Conservation (phyloP, 2,888 invertebrate species). For the Vandiemenella viatica region DNA sequence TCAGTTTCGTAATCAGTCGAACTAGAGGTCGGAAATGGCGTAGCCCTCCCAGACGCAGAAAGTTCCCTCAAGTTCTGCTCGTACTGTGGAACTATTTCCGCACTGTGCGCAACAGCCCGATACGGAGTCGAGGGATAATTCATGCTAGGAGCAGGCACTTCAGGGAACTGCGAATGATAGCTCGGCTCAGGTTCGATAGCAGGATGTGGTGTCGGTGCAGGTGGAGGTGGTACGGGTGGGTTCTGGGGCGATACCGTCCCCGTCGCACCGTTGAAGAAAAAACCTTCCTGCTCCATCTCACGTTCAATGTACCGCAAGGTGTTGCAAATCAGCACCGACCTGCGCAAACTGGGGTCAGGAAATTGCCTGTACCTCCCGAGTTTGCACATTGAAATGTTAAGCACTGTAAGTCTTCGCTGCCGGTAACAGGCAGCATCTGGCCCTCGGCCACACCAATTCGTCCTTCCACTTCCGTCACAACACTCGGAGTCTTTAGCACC, state of each 20-base stretch:
- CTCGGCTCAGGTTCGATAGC: conserved; percentile 23
- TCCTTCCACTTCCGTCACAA: conserved; percentile 57
- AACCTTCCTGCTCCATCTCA: conserved; percentile 57
- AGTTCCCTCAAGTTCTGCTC: conserved; percentile 33
- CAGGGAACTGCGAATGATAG: conserved; percentile 23
- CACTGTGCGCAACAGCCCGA: conserved; percentile 3
- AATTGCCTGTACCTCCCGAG: conserved; percentile 74
- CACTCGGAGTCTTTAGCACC: conserved; percentile 32
- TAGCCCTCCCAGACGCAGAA: conserved; percentile 44
- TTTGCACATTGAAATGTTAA: conserved; percentile 85
- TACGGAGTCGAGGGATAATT: conserved; percentile 9
- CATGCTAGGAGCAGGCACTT: conserved; percentile 18
- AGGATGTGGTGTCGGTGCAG: conserved; percentile 30
- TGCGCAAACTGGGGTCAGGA: conserved; percentile 74
- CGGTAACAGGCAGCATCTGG: conserved; percentile 53
- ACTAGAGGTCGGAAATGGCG: conserved; percentile 45
- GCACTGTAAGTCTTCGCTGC: conserved; percentile 71
- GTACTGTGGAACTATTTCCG: conserved; percentile 20
- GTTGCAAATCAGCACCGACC: conserved; percentile 87
- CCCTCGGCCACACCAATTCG: conserved; percentile 57
- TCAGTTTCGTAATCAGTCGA: conserved; percentile 39
- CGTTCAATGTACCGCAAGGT: conserved; percentile 76
- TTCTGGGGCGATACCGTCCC: conserved; percentile 27
- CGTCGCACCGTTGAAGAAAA: conserved; percentile 21
- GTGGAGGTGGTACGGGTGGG: conserved; percentile 30